A percentile compares a stretch with the other conserved stretches of the same genome.
Conservation (phyloP, 2,797 vertebrate genomes). For the Sebastes vulpes region DNA sequence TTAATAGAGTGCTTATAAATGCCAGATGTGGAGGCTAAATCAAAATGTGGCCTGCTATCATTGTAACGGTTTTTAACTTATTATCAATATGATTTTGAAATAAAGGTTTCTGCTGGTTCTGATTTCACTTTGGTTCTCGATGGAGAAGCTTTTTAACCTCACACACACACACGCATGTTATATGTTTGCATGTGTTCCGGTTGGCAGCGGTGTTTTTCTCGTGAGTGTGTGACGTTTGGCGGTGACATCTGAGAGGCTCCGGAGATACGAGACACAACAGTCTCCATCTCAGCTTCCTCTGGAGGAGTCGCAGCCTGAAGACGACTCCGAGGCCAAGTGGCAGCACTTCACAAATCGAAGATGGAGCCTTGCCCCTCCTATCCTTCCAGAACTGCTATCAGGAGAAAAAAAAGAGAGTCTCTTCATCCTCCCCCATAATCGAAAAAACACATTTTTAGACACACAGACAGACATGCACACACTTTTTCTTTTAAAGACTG, state of each 20-base stretch:
- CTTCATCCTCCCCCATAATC: slow-evolving; percentile 18
- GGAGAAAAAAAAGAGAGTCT: background rate
- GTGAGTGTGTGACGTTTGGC: slow-evolving; percentile 53
- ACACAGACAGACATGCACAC: background rate
- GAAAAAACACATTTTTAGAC: background rate
- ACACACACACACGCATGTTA: background rate
- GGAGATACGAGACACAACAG: slow-evolving; percentile 56
- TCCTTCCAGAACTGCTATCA: slow-evolving; percentile 39
- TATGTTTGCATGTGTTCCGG: slow-evolving; percentile 2
- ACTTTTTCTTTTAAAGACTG: slow-evolving; percentile 10
- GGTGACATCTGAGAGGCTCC: slow-evolving; percentile 60
- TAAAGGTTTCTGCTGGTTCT: background rate
- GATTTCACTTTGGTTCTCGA: background rate
- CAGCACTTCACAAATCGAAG: slow-evolving; percentile 81
- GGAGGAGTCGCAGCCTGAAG: slow-evolving; percentile 65
- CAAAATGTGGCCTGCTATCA: background rate
- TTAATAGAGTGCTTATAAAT: background rate
- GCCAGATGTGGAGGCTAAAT: background rate
- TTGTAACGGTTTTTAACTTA: background rate
- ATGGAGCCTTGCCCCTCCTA: slow-evolving; percentile 54
- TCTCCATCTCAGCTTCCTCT: slow-evolving; percentile 16
- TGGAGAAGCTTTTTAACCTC: background rate
- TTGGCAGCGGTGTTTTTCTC: slow-evolving; percentile 41
- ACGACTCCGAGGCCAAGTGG: slow-evolving; percentile 72
- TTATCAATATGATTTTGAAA: background rate